These are phyloP conservation scores for Caenorhabditis macrosperma DNA, from an alignment of 2,888 invertebrate species.

Conservation along the genomic window DNA sequence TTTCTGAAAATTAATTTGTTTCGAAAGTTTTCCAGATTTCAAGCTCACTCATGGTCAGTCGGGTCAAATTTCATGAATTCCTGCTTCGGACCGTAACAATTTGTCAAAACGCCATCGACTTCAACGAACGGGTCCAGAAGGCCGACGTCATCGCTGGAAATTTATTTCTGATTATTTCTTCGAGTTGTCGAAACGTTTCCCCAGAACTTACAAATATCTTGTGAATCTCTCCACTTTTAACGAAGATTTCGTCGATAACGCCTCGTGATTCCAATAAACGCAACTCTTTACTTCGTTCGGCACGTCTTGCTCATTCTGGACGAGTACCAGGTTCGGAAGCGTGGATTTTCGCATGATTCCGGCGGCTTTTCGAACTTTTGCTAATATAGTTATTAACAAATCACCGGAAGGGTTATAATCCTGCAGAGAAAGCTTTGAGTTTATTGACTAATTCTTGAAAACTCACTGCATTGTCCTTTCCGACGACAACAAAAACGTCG, in stretches of 20 bases:
- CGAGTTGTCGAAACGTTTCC: no score
- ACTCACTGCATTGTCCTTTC: no score
- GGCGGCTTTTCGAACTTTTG: not conserved
- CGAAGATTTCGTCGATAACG: not conserved
- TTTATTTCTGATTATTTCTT: not conserved
- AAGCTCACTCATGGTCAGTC: not conserved
- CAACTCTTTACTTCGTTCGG: not conserved
- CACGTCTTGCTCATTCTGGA: not conserved
- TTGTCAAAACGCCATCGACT: not conserved
- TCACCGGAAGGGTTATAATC: not conserved
- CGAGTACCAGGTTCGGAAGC: not conserved
- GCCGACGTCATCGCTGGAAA: not conserved
- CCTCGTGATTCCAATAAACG: not conserved
- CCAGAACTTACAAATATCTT: not conserved
- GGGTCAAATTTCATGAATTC: not conserved
- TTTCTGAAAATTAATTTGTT: not conserved
- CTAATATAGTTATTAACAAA: not conserved
- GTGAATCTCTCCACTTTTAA: not conserved
- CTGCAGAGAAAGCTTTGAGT: no score
- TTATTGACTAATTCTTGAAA: no score
- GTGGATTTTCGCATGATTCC: not conserved
- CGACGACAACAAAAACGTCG: no score
- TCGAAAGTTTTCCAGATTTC: not conserved
- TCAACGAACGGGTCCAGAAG: not conserved
- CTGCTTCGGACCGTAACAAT: not conserved